Evolutionary conservation across 2,113 vertebrate species (phyloP).

Genomic region (Ornithorhynchus anatinus): DNA sequence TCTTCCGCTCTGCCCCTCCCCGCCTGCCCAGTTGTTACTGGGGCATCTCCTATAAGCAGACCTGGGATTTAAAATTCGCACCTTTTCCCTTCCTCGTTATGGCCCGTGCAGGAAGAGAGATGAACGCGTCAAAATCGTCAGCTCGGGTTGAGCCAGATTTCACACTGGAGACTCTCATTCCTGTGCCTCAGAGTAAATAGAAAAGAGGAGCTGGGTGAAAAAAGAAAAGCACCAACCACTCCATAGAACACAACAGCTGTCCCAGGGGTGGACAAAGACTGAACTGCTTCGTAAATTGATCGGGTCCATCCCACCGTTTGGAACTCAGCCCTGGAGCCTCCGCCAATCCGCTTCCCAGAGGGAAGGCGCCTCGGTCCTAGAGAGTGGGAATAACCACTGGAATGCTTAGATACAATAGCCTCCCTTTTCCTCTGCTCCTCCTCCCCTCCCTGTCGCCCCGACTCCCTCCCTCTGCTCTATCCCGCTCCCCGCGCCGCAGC

Average conservation of each 20-base stretch:
- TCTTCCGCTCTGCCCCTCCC: slow-evolving; percentile 13
- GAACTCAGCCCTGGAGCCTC: too few species aligned
- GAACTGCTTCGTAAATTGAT: neutral
- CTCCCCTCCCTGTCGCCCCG: too few species aligned
- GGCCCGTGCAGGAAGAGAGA: neutral
- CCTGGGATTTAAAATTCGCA: slow-evolving; percentile 16
- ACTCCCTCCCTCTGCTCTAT: too few species aligned
- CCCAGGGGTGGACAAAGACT: neutral
- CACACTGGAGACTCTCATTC: neutral
- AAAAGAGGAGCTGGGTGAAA: neutral
- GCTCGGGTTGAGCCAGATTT: rapidly evolving
- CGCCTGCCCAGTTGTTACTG: slow-evolving; percentile 13
- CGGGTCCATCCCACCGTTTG: too few species aligned
- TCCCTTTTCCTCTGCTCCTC: too few species aligned
- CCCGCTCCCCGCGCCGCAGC: too few species aligned
- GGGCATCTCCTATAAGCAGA: neutral
- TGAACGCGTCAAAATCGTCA: rapidly evolving
- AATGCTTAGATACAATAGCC: too few species aligned
- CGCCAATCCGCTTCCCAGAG: too few species aligned
- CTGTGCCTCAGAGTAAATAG: neutral
- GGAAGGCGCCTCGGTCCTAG: too few species aligned
- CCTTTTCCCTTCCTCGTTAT: neutral
- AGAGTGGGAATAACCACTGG: too few species aligned
- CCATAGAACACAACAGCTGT: rapidly evolving
- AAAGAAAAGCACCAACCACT: too few species aligned